Evolutionary conservation across 2,797 vertebrate genomes (phyloP).

Genomic region (Enteromius anoplus): DNA sequence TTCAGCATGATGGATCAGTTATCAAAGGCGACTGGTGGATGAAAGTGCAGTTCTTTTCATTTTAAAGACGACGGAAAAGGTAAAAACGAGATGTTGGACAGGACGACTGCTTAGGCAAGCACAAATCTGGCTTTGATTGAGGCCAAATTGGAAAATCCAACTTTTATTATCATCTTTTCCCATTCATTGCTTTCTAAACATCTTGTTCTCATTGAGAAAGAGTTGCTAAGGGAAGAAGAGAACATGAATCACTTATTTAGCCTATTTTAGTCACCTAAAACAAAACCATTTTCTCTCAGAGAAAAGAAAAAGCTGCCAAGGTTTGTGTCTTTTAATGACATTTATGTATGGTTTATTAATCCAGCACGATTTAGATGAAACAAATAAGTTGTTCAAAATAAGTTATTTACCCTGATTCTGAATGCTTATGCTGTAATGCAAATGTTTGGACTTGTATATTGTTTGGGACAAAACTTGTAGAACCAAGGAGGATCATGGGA

Average conservation of each 20-base stretch:
- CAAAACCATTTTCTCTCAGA: neutral
- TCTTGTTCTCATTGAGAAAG: conserved; percentile 24
- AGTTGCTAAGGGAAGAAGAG: neutral
- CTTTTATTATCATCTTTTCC: conserved; percentile 22
- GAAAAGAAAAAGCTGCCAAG: neutral
- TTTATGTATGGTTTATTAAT: conserved; percentile 1
- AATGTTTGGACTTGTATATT: neutral
- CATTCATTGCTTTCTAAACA: conserved; percentile 22
- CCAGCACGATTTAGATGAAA: conserved; percentile 2
- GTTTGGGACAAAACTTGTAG: neutral
- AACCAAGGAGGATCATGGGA: neutral
- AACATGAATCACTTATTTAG: conserved; percentile 28
- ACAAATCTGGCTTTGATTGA: conserved; percentile 23
- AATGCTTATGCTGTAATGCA: neutral
- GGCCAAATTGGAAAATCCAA: conserved; percentile 10
- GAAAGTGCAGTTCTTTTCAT: neutral
- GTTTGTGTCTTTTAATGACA: neutral
- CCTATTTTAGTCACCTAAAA: conserved; percentile 27
- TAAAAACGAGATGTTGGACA: conserved; percentile 17
- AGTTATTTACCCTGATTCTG: neutral
- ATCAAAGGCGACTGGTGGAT: neutral
- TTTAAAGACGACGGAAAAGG: conserved; percentile 19
- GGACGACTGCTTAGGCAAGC: neutral
- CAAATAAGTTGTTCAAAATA: neutral
- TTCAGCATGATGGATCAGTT: conserved; percentile 18